A percentile compares a stretch with the other conserved stretches of the same genome.
Evolutionary conservation across 2,113 vertebrate species (phyloP).

Genomic region (Pangasianodon hypophthalmus): DNA sequence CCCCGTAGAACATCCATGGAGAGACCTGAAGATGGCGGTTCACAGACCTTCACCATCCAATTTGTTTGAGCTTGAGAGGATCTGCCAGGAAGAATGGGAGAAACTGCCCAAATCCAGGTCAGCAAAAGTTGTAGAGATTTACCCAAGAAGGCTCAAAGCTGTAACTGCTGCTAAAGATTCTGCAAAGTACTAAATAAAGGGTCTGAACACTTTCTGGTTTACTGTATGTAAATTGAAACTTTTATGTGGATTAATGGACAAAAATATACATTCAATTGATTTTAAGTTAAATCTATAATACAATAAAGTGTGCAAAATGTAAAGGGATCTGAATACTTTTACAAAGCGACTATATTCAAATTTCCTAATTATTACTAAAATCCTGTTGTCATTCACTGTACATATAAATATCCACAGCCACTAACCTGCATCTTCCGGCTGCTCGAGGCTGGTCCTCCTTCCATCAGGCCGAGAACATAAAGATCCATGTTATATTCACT

Average conservation of each 20-base stretch:
- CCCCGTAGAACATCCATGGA: not conserved
- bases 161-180: not conserved
- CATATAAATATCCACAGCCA: constrained; percentile 9
- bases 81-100: not conserved
- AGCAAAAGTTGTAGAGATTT: not conserved
- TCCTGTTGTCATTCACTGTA: constrained; percentile 45
- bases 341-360: not conserved
- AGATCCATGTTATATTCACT: constrained; percentile 98
- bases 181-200: not conserved
- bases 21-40: not conserved
- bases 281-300: not conserved
- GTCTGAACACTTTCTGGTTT: not conserved
- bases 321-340: not conserved
- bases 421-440: constrained; percentile 58
- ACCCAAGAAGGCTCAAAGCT: not conserved
- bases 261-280: not conserved
- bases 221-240: not conserved
- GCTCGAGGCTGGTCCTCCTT: constrained; percentile 67
- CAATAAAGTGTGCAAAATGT: not conserved
- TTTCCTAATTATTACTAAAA: not conserved
- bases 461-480: constrained; percentile 79
- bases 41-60: not conserved
- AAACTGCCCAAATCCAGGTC: not conserved
- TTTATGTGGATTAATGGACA: not conserved
- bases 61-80: not conserved